phyloP scores from a whole-genome alignment of 2,888 invertebrate genomes.

The Microplitis deprimator region DNA sequence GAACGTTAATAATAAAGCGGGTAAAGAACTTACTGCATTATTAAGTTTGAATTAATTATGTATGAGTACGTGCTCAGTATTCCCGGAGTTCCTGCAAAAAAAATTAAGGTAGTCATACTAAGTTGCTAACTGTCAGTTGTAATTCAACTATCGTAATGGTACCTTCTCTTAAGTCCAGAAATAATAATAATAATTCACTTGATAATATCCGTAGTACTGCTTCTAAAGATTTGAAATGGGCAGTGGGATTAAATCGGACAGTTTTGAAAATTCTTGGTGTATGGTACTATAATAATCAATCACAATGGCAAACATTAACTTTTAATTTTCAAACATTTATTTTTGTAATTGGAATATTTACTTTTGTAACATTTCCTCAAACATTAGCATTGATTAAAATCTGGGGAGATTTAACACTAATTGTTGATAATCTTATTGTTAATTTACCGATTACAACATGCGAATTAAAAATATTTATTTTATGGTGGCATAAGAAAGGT shows the following conservation, averaged over 20 bases:
- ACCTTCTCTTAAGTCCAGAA: neutral
- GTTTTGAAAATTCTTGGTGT: slow-evolving; percentile 2
- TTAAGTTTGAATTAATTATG: neutral
- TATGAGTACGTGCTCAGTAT: neutral
- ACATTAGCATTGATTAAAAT: slow-evolving; percentile 21
- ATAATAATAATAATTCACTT: neutral
- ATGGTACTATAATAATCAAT: neutral
- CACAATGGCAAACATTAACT: neutral
- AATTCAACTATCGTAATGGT: neutral
- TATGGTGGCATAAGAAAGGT: slow-evolving; percentile 31
- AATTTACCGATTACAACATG: slow-evolving; percentile 7
- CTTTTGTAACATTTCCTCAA: slow-evolving; percentile 17
- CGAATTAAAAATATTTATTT: neutral
- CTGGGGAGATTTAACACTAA: slow-evolving; percentile 24
- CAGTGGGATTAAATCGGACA: neutral
- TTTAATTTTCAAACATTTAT: neutral
- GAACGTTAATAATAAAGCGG: neutral
- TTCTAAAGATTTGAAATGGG: slow-evolving; percentile 4
- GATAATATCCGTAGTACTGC: neutral
- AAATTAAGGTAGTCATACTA: neutral
- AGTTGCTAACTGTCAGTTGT: neutral
- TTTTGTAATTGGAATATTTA: neutral
- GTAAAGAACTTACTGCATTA: neutral
- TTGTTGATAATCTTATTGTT: slow-evolving; percentile 29
- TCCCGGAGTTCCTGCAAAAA: neutral